Percentiles rank a stretch among this genome's conserved stretches.
Conservation (phyloP, 2,888 invertebrate genomes). For the Plebejus anna region DNA sequence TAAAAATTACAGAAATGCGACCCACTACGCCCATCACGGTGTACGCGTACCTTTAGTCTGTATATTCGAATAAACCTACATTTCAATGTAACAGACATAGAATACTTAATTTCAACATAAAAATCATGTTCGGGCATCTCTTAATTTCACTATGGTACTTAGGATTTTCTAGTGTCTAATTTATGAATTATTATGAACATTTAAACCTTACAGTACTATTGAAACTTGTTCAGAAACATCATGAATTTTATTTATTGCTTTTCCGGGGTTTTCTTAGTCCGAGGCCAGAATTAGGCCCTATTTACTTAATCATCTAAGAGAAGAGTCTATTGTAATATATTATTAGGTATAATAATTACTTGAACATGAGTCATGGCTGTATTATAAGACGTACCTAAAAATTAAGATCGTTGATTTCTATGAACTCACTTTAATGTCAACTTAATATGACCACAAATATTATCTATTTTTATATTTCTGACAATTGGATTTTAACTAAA, state of each 20-base stretch:
- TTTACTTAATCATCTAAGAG: not conserved
- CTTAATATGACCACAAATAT: too few relatives aligned
- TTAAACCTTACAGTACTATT: not conserved
- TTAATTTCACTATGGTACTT: not conserved
- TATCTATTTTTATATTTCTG: too few relatives aligned
- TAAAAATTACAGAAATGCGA: not conserved
- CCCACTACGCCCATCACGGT: not conserved
- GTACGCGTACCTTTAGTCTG: conserved; percentile 11
- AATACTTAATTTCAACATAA: not conserved
- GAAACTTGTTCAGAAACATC: not conserved
- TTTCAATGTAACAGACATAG: conserved; percentile 17
- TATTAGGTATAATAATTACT: not conserved
- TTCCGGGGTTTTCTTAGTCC: not conserved
- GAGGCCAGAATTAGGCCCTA: not conserved
- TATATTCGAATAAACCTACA: conserved; percentile 2
- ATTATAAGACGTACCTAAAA: not conserved
- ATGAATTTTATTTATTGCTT: not conserved
- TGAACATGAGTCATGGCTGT: not conserved
- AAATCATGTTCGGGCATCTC: not conserved
- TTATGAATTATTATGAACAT: not conserved
- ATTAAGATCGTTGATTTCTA: not conserved
- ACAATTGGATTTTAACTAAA: too few relatives aligned
- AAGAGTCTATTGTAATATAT: not conserved
- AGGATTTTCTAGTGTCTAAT: not conserved
- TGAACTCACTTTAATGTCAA: too few relatives aligned